phyloP scores from a whole-genome alignment of 2,888 invertebrate species.

The Cheilosia impressa region DNA sequence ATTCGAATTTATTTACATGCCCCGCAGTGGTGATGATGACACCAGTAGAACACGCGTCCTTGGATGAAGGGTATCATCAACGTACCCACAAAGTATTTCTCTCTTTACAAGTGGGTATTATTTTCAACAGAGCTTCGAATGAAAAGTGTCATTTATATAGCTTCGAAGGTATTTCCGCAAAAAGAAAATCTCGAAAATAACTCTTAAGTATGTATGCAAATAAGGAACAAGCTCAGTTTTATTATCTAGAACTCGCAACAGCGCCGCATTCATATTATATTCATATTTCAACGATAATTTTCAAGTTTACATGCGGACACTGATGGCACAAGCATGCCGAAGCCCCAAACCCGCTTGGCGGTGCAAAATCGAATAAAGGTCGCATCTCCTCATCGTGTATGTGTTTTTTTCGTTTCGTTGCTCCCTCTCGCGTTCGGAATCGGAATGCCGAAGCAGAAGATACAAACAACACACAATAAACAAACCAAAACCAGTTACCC shows the following conservation, averaged over 20 bases:
- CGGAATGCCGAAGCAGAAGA: constrained; percentile 48
- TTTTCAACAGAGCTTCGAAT: too few species aligned
- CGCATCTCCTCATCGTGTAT: constrained; percentile 26
- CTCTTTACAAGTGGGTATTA: too few species aligned
- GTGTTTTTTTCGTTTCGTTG: background rate
- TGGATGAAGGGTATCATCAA: too few species aligned
- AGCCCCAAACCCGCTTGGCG: constrained; percentile 19
- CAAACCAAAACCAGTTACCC: constrained; percentile 55
- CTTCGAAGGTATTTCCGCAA: background rate
- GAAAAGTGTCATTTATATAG: background rate
- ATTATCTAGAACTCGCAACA: constrained; percentile 16
- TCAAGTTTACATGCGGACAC: background rate
- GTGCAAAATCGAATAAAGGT: constrained; percentile 61
- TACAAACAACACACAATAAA: constrained; percentile 31
- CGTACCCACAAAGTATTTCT: too few species aligned
- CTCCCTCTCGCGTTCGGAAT: constrained; percentile 28
- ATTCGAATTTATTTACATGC: too few species aligned
- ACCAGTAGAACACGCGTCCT: too few species aligned
- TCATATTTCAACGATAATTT: constrained; percentile 13
- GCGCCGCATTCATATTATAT: constrained; percentile 5
- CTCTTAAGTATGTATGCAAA: constrained; percentile 10
- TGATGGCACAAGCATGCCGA: background rate
- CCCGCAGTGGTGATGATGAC: too few species aligned
- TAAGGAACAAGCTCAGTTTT: constrained; percentile 9
- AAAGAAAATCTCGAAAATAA: background rate